phyloP scores from a whole-genome alignment of 53 echinoderm and acorn worm genomes.

The Holothuria leucospilota region DNA sequence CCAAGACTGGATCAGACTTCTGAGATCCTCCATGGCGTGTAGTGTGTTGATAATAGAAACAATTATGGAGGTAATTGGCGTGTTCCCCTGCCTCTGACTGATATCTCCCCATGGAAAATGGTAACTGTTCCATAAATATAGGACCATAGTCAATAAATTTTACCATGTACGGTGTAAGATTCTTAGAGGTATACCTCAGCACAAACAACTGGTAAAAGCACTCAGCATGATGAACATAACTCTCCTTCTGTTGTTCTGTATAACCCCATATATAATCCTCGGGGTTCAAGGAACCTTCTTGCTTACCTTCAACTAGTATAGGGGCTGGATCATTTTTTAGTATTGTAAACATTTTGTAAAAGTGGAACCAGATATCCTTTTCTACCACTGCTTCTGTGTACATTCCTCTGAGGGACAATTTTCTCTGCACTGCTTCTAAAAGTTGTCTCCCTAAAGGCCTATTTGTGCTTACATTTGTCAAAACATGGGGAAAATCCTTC shows the following conservation, averaged over 20 bases:
- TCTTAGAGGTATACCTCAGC: conserved; percentile 52
- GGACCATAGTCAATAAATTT: conserved; percentile 66
- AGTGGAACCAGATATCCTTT: conserved; percentile 44
- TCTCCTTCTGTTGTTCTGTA: neutral
- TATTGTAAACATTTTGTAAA: conserved; percentile 34
- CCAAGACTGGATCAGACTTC: conserved; percentile 47
- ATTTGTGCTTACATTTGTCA: conserved; percentile 57
- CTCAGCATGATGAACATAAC: conserved; percentile 47
- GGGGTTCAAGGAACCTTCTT: conserved; percentile 30
- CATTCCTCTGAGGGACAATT: neutral
- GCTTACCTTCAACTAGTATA: neutral
- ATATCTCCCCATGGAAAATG: conserved; percentile 63
- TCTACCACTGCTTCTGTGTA: conserved; percentile 21
- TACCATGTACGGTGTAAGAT: conserved; percentile 75
- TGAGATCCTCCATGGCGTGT: conserved; percentile 68
- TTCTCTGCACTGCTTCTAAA: neutral
- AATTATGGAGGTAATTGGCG: conserved; percentile 66
- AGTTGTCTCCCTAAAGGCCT: neutral
- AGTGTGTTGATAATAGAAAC: conserved; percentile 62
- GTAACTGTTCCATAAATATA: conserved; percentile 58
- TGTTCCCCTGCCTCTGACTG: conserved; percentile 79
- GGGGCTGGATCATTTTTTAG: conserved; percentile 8
- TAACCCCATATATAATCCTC: conserved; percentile 51
- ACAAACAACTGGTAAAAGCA: conserved; percentile 69
- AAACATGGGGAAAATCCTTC: conserved; percentile 35